phyloP scores from a whole-genome alignment of 2,113 vertebrate species.

The Antechinus stuartii region DNA sequence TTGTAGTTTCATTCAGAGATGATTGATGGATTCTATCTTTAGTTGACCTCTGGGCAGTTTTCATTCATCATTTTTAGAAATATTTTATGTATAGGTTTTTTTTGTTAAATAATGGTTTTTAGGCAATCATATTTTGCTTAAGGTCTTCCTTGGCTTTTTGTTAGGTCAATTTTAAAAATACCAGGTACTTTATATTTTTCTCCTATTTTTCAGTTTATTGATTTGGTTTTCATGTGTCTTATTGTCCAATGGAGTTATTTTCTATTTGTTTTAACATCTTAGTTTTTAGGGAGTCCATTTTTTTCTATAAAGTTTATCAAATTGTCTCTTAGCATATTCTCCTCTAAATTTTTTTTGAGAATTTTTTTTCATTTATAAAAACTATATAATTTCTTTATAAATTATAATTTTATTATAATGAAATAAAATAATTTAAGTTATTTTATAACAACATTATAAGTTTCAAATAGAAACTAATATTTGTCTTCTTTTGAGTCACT shows the following conservation, averaged over 20 bases:
- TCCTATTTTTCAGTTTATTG: background rate
- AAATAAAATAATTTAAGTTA: too few species aligned
- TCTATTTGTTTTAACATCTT: background rate
- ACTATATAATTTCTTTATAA: background rate
- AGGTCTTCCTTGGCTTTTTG: background rate
- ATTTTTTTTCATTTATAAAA: background rate
- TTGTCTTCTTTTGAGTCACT: background rate
- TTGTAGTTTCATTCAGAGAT: background rate
- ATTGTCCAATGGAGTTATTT: background rate
- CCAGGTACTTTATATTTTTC: background rate
- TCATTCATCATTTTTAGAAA: background rate
- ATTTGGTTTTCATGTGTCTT: background rate
- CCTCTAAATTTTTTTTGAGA: background rate
- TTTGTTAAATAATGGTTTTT: background rate
- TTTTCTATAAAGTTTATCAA: background rate
- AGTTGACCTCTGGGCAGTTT: background rate
- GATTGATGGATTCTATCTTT: background rate
- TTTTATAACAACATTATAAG: too few species aligned
- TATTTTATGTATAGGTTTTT: background rate
- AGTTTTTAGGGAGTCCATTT: background rate
- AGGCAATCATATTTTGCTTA: background rate
- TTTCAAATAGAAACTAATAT: background rate
- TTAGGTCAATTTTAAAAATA: background rate
- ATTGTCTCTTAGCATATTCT: background rate
- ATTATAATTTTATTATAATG: too few species aligned